These are phyloP conservation scores for Acanthisitta chloris DNA, from an alignment of 2,113 vertebrate genomes.

Conservation along the genomic window DNA sequence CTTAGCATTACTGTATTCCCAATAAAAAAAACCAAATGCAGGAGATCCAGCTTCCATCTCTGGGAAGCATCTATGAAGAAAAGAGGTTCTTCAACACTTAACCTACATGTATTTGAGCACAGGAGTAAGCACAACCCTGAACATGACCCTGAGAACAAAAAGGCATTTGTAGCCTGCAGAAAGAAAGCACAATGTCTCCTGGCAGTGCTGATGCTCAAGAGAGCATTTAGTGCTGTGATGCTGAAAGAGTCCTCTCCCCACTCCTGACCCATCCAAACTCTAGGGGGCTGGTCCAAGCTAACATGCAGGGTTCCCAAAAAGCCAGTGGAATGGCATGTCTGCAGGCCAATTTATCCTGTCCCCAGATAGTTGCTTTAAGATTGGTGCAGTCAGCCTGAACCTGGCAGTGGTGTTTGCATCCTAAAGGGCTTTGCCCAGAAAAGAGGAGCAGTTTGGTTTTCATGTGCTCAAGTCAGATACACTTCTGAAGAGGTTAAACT, in stretches of 20 bases:
- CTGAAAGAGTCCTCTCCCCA: neutral
- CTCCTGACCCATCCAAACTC: neutral
- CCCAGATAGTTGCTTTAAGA: neutral
- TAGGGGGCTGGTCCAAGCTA: neutral
- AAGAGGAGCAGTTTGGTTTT: neutral
- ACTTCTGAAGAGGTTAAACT: neutral
- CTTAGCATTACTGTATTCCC: neutral
- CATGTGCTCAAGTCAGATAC: neutral
- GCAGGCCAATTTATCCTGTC: neutral
- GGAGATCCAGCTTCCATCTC: neutral
- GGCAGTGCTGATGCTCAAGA: neutral
- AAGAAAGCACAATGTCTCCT: neutral
- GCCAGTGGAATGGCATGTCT: neutral
- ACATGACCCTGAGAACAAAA: neutral
- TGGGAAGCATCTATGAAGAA: neutral
- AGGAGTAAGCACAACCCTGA: neutral
- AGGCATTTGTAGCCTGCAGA: neutral
- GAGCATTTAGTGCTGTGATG: neutral
- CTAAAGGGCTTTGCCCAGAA: neutral
- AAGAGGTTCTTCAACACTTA: neutral
- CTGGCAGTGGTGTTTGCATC: rapidly evolving
- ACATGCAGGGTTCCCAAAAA: rapidly evolving
- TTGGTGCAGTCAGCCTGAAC: neutral
- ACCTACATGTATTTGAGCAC: neutral
- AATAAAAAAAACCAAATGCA: neutral